phyloP scores from a whole-genome alignment of 2,113 vertebrate species.

The Tachysurus fulvidraco region DNA sequence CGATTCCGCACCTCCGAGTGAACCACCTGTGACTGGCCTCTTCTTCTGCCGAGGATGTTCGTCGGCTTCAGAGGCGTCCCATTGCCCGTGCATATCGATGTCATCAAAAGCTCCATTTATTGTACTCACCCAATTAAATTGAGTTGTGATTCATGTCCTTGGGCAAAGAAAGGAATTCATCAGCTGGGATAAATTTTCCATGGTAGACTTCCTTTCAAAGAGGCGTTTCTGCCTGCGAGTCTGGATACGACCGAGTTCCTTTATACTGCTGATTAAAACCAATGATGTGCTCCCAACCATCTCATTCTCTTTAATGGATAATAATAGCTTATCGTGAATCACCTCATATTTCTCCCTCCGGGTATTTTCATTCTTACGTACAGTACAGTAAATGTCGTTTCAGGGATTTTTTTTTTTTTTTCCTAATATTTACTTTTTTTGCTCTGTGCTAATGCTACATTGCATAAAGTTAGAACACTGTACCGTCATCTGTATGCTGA shows the following conservation, averaged over 20 bases:
- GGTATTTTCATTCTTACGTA: background rate
- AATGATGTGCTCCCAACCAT: slow-evolving; percentile 36
- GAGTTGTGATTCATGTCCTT: slow-evolving; percentile 65
- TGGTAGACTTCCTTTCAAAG: slow-evolving; percentile 27
- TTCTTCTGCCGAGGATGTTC: slow-evolving; percentile 79
- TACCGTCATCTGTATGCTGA: slow-evolving; percentile 62
- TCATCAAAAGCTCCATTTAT: slow-evolving; percentile 72
- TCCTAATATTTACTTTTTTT: background rate
- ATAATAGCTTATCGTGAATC: slow-evolving; percentile 1
- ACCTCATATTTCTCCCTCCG: background rate
- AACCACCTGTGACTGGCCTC: slow-evolving; percentile 81
- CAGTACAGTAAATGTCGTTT: background rate
- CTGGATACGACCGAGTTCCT: background rate
- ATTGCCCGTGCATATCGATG: slow-evolving; percentile 73
- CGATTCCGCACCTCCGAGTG: slow-evolving; percentile 72
- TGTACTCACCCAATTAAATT: slow-evolving; percentile 70
- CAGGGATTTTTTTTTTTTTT: background rate
- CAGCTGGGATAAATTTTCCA: slow-evolving; percentile 44
- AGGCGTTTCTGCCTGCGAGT: slow-evolving; percentile 8
- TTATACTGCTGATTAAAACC: slow-evolving; percentile 28
- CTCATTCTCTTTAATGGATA: slow-evolving; percentile 30
- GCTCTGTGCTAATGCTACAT: background rate
- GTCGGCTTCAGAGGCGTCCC: slow-evolving; percentile 80
- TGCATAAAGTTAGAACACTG: slow-evolving; percentile 27
- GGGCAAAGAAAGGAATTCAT: slow-evolving; percentile 51